Conservation (phyloP, 2,113 vertebrate genomes). For the Lanius ludovicianus region DNA sequence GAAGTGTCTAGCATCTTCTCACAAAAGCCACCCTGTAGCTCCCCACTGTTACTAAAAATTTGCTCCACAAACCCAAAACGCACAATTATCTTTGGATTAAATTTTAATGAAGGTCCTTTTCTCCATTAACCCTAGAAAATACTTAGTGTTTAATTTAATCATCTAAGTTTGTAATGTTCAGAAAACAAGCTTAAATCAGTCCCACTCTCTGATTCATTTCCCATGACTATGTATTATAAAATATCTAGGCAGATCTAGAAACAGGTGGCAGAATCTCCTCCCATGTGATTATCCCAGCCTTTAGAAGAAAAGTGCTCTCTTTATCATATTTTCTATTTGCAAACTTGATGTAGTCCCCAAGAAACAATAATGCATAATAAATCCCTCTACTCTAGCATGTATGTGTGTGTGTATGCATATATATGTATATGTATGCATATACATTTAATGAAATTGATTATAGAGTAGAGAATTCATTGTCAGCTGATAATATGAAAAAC, state of each 20-base stretch:
- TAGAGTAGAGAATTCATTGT: not conserved
- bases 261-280: not conserved
- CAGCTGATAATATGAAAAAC: not conserved
- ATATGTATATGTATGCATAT: no score
- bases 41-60: not conserved
- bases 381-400: not conserved
- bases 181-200: not conserved
- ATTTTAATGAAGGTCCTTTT: not conserved
- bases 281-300: not conserved
- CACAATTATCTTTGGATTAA: not conserved
- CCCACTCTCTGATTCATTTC: not conserved
- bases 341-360: not conserved
- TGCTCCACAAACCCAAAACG: not conserved
- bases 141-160: not conserved
- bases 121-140: not conserved
- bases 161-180: not conserved
- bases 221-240: not conserved
- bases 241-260: not conserved
- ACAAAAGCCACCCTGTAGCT: not conserved
- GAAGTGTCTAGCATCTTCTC: not conserved
- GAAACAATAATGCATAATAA: not conserved
- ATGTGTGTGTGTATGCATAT: not conserved
- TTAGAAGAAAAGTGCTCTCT: not conserved
- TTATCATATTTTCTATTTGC: not conserved
- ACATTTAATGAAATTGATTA: not conserved